Conservation (phyloP, 1,140 invertebrate species). For the Drosophila melanica region DNA sequence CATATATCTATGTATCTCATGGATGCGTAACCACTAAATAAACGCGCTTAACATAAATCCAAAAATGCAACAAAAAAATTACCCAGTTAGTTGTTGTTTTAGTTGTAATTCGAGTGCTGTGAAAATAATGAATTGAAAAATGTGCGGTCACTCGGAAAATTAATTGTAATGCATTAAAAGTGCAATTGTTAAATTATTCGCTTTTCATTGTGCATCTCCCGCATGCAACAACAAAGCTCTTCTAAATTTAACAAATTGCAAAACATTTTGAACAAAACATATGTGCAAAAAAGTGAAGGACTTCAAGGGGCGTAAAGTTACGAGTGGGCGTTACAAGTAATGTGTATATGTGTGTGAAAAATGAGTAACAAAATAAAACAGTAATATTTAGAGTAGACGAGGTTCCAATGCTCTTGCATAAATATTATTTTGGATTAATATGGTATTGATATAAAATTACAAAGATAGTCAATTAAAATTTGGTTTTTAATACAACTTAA, state of each 20-base stretch:
- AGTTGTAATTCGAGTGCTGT: conserved; percentile 22
- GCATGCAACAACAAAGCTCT: neutral
- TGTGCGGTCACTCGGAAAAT: conserved; percentile 73
- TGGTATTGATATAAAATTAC: too few relatives aligned
- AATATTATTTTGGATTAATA: too few relatives aligned
- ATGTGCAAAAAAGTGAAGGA: conserved; percentile 18
- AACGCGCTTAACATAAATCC: conserved; percentile 78
- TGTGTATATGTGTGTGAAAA: conserved; percentile 1
- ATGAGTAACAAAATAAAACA: conserved; percentile 13
- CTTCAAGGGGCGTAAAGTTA: conserved; percentile 5
- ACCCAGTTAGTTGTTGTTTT: conserved; percentile 40
- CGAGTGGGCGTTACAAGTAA: conserved; percentile 4
- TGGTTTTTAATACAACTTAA: too few relatives aligned
- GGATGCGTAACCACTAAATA: conserved; percentile 71
- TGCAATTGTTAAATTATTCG: conserved; percentile 63
- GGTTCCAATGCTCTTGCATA: neutral
- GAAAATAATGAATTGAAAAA: conserved; percentile 70
- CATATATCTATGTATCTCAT: conserved; percentile 37
- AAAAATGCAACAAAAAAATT: conserved; percentile 14
- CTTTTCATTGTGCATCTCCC: conserved; percentile 1
- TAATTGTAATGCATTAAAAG: conserved; percentile 78
- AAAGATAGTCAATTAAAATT: too few relatives aligned
- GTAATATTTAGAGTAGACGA: neutral
- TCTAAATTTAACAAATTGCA: conserved; percentile 37
- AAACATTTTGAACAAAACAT: conserved; percentile 27